These are phyloP conservation scores for Horisme vitalbata DNA, from an alignment of 2,888 invertebrate species.

Conservation along the genomic window DNA sequence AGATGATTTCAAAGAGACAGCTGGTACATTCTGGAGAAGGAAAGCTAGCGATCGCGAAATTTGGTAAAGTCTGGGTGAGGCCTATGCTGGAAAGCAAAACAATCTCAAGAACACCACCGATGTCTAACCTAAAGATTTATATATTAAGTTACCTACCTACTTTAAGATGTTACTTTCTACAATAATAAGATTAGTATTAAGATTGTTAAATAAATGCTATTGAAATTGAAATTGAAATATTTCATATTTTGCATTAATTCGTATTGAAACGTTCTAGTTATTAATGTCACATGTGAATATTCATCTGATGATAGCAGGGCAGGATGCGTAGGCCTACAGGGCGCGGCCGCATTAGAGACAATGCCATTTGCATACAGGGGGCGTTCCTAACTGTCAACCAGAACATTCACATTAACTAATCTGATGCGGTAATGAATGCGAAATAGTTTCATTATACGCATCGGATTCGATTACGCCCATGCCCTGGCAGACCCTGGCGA, in stretches of 20 bases:
- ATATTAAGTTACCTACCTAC: too few relatives aligned
- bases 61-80: too few relatives aligned
- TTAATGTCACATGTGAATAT: slow-evolving; percentile 69
- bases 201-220: neutral
- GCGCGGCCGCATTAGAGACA: slow-evolving; percentile 75
- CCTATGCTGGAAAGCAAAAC: too few relatives aligned
- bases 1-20: too few relatives aligned
- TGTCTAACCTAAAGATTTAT: too few relatives aligned
- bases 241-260: neutral
- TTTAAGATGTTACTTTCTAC: too few relatives aligned
- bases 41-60: too few relatives aligned
- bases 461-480: slow-evolving; percentile 47
- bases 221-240: neutral
- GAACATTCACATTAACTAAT: slow-evolving; percentile 78
- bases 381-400: slow-evolving; percentile 76
- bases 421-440: slow-evolving; percentile 61
- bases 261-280: slow-evolving; percentile 25
- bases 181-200: too few relatives aligned
- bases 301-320: slow-evolving; percentile 66
- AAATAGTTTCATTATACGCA: slow-evolving; percentile 63
- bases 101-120: too few relatives aligned
- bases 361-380: slow-evolving; percentile 77
- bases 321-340: slow-evolving; percentile 67
- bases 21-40: too few relatives aligned
- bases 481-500: slow-evolving; percentile 9